Evolutionary conservation across 2,113 vertebrate genomes (phyloP).

Genomic region (Ictidomys tridecemlineatus): DNA sequence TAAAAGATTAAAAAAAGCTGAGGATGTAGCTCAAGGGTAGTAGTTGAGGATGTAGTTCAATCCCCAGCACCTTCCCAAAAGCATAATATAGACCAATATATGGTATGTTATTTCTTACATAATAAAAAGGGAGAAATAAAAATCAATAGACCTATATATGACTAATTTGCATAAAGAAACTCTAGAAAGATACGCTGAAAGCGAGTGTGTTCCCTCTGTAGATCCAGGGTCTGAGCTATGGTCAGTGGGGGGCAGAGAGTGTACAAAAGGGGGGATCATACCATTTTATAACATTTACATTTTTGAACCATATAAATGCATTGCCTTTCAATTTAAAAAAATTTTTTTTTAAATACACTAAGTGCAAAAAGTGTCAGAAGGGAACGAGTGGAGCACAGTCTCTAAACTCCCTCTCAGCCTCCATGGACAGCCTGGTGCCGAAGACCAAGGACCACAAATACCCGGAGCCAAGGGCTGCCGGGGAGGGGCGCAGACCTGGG

Average conservation of each 20-base stretch:
- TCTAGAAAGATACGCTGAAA: fast-evolving
- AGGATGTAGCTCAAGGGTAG: too few relatives aligned
- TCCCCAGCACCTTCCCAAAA: too few relatives aligned
- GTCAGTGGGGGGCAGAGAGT: fast-evolving
- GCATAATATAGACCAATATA: neutral
- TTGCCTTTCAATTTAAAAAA: neutral
- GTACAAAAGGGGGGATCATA: fast-evolving
- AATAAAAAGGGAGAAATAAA: neutral
- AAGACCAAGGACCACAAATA: neutral
- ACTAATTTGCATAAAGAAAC: neutral
- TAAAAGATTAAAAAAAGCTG: too few relatives aligned
- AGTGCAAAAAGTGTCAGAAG: too few relatives aligned
- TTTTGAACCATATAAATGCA: neutral
- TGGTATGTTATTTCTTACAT: neutral
- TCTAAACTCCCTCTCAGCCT: neutral
- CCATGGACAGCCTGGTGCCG: neutral
- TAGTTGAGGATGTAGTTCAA: too few relatives aligned
- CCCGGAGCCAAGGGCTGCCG: neutral
- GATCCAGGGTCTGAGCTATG: fast-evolving
- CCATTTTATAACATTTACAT: neutral
- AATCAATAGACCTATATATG: neutral
- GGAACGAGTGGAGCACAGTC: too few relatives aligned
- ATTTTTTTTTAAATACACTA: neutral
- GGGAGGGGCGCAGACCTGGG: neutral
- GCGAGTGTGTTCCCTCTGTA: fast-evolving